Base-by-base conservation (phyloP, 2,888 invertebrate species). In the Bombyx huttoni region DNA sequence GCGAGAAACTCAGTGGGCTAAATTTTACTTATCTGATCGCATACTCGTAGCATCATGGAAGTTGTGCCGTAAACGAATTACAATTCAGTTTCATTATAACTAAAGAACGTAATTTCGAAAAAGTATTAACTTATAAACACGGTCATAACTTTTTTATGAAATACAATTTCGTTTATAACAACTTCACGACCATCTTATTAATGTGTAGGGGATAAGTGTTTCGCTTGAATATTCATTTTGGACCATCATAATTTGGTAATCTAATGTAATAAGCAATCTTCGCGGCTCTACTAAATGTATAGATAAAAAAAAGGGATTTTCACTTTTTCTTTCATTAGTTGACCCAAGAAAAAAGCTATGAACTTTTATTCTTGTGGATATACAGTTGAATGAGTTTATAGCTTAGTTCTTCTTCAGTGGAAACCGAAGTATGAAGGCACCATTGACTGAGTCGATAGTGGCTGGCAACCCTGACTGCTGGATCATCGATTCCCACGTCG, bases 201-300 rank as follows among this genome's bases (percentile, higher is more conserved):
- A 82, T 79, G 84, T 73, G 76, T 67, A 70, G 66, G 64, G 70
- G 77, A 71, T 83, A 85, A 87, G 77, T 78, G 82, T 79, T 84
- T 85, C 79, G 74, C 75, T 78, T 87, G 85, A 86, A 86, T 87
- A 87, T 88, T 86, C 84, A 87, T 88, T 83, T 82, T 66, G 68
- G 76, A 73, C 82, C 78, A 81, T 83, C 79, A 84, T 84, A 77
- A 86, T 85, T 86, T 70, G 78, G 82, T 78, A 40, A 40, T 40
- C 40, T 40, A 40, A 40, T 12, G 12, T 40, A 40, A 40, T 40
- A 40, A 40, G 40, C 40, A 40, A 40, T 40, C 40, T 40, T 40
- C 9, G 40, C 8, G 40, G 40, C 8, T 40, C 6, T 40, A 5
- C 40, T 40, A 40, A 40, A 40, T 3, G 3, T 40, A 40, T 40